Evolutionary conservation across 2,888 invertebrate genomes (phyloP), one percentile per base, ranked within the genome.

Genomic region (Dinocampus coccinellae): DNA sequence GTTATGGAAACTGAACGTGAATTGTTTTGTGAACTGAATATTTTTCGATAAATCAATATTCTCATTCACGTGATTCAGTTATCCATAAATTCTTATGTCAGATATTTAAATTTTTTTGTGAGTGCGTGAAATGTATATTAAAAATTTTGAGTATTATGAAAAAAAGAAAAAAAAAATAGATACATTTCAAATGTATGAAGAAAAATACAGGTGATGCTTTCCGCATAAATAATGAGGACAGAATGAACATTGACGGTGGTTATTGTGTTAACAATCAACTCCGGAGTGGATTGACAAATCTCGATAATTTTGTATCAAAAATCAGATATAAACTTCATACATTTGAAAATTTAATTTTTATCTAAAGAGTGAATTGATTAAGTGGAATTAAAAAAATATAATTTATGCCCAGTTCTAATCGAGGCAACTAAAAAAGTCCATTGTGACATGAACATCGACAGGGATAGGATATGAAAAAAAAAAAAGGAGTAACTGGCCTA

Each of bases 101-200:
- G 34, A 39, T 20, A 36, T 55, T 29, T 65, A 39, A 60, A 73
- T 75, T 74, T 57, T 53, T 57, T 72, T 73, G 70, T 67, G 73
- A 63, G 52, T 67, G 75, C 68, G 75, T 70, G 73, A 73, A 75
- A 69, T 74, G 62, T 68, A 64, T 72, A 73, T 69, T 65, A 73
- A 75, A 73, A 60, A 65, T 61, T 65, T 62, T 69, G 68, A 69
- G 72, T 60, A 69, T 67, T 64, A 34, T 36, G 26, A 47, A 47
- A 7, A 36, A 16, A 47, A 7, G 16, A 16, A 47, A n/a, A 47
- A 6, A 3, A 16, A 47, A 4, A 61, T 60, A 33, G 33, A 55
- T 26, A 10, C 36, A 58, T 57, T 66, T 69, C 70, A 55, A 69
- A 68, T 60, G 66, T 34, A 61, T 60, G 71, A 71, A 62, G 71